Base-by-base conservation (phyloP, 2,888 invertebrate species). In the Muschampia plurimacula region DNA sequence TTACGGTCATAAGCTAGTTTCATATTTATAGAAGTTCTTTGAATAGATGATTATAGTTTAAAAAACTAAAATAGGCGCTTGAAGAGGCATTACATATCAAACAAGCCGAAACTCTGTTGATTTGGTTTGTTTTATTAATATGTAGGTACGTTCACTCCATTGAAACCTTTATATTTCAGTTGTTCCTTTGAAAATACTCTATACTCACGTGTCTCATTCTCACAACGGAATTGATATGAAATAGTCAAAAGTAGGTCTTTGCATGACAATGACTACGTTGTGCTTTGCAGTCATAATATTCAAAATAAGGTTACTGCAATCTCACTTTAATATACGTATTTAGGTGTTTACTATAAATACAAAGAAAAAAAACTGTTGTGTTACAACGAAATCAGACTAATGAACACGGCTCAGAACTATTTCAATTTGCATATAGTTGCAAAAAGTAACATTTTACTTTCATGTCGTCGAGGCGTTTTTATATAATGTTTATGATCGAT, bases 231-330 rank as follows among this genome's bases (percentile, higher is more conserved):
- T 71, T 66, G 66, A 66, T 66, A 67, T 67, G 66, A 71, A 71
- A 71, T 67, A 71, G 71, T 60, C 59, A 71, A 72, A 72, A 72
- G 65, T 72, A 67, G 72, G 72, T 72, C 71, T 72, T 49, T n/a
- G 62, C 62, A 41, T 71, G 46, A 66, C 60, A 67, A 60, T 49
- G 66, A 60, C 71, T 71, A 39, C 60, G 55, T 39, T 70, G 57
- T 65, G 28, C 44, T 12, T 32, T 49, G 22, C 49, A 41, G 41
- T 39, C 46, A 49, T 66, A 15, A 60, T 71, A 65, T 65, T 39
- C 49, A 59, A 57, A 65, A 64, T 10, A 12, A 57, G 36, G 22
- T 55, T 28, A 57, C 13, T 15, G 10, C n/a, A 36, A 39, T 66
- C 32, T 66, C 28, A 15, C 55, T 55, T 67, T 67, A 46, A 64